phyloP scores from a whole-genome alignment of 2,113 vertebrate genomes.

The Cricetomys ansorgei region DNA sequence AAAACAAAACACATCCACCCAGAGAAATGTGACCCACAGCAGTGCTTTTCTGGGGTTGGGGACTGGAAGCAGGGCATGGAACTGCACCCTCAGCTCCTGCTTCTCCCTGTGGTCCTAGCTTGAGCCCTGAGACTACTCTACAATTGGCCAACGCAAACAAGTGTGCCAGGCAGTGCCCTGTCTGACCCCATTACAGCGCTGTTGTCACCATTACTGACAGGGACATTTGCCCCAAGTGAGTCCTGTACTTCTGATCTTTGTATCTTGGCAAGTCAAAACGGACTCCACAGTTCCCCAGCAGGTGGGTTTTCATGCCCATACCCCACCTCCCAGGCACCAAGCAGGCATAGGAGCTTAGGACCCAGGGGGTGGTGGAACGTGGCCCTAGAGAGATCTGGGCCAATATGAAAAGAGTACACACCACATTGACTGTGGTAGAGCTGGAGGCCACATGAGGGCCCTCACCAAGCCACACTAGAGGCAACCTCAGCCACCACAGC shows the following conservation, averaged over 20 bases:
- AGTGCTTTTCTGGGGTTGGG: background rate
- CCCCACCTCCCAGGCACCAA: background rate
- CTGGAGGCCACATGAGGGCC: background rate
- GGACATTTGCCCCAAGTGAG: background rate
- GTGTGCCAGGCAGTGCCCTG: background rate
- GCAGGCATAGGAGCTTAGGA: slow-evolving; percentile 48
- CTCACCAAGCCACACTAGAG: background rate
- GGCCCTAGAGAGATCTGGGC: background rate
- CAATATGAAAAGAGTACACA: background rate
- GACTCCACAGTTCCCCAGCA: background rate
- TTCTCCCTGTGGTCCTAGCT: background rate
- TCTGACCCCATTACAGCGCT: background rate
- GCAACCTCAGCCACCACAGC: background rate
- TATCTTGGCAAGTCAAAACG: background rate
- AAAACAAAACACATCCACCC: background rate
- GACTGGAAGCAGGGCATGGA: background rate
- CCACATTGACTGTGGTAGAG: background rate
- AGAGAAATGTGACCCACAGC: background rate
- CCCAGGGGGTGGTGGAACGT: background rate
- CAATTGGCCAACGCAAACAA: background rate
- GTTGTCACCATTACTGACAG: background rate
- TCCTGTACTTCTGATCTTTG: background rate
- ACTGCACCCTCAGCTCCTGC: background rate
- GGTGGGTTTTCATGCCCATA: background rate
- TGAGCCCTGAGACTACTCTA: background rate